A percentile compares a stretch with the other conserved stretches of the same genome.
Conservation (phyloP, 2,888 invertebrate genomes). For the Caenorhabditis sp. region DNA sequence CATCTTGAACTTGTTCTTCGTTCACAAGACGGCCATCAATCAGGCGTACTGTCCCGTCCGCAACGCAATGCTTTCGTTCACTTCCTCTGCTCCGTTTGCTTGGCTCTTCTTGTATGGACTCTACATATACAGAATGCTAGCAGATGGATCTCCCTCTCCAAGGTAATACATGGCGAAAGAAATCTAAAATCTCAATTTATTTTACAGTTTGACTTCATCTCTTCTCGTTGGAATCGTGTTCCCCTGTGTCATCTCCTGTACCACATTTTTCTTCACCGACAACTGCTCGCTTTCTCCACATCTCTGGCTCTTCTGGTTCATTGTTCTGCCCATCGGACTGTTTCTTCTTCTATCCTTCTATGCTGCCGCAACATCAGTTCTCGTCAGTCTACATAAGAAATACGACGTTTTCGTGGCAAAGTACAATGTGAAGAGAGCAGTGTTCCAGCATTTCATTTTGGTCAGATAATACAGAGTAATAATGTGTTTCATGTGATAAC, state of each 20-base stretch:
- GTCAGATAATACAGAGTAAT: slow-evolving; percentile 54
- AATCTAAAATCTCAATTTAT: too few species aligned
- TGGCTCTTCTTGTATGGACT: slow-evolving; percentile 81
- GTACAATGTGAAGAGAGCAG: slow-evolving; percentile 72
- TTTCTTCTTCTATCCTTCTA: slow-evolving; percentile 80
- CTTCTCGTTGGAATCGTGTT: slow-evolving; percentile 77
- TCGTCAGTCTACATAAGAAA: slow-evolving; percentile 79
- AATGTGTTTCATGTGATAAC: background rate
- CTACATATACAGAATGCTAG: slow-evolving; percentile 76
- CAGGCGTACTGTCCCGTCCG: slow-evolving; percentile 79
- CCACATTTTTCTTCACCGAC: slow-evolving; percentile 73
- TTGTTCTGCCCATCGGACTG: slow-evolving; percentile 75
- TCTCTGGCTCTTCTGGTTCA: slow-evolving; percentile 78
- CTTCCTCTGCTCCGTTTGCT: slow-evolving; percentile 76
- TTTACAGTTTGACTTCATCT: slow-evolving; percentile 69
- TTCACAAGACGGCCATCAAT: slow-evolving; percentile 75
- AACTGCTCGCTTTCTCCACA: slow-evolving; percentile 72
- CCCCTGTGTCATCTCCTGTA: slow-evolving; percentile 73
- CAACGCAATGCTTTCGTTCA: slow-evolving; percentile 78
- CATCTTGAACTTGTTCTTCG: slow-evolving; percentile 73
- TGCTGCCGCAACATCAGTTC: slow-evolving; percentile 77
- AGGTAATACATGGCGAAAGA: slow-evolving; percentile 45
- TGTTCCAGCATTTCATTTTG: slow-evolving; percentile 77
- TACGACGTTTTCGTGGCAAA: slow-evolving; percentile 78
- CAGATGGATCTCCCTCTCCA: slow-evolving; percentile 73